These are phyloP conservation scores for Xenopus borealis DNA, from an alignment of 2,113 vertebrate species.

Conservation along the genomic window DNA sequence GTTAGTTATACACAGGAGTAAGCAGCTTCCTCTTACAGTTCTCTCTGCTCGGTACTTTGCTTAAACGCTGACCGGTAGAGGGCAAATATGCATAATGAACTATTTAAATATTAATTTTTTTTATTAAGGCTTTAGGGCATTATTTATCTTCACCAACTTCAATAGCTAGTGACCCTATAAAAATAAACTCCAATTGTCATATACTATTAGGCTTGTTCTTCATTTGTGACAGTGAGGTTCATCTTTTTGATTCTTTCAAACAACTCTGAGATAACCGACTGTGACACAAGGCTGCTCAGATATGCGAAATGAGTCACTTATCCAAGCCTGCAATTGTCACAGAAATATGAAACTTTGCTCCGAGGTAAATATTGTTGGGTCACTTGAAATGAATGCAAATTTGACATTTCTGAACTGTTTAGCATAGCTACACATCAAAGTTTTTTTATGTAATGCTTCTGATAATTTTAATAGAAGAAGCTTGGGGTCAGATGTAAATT, in stretches of 20 bases:
- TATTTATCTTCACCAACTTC: conserved; percentile 62
- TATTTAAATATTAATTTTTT: conserved; percentile 70
- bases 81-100: conserved; percentile 79
- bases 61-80: conserved; percentile 71
- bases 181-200: conserved; percentile 83
- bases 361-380: conserved; percentile 81
- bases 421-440: conserved; percentile 86
- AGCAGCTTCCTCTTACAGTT: no score
- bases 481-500: conserved; percentile 68
- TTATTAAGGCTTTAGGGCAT: conserved; percentile 75
- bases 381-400: conserved; percentile 94
- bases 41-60: conserved; percentile 52
- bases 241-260: conserved; percentile 71
- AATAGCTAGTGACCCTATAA: conserved; percentile 74
- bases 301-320: conserved; percentile 83
- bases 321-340: conserved; percentile 84
- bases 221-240: conserved; percentile 76
- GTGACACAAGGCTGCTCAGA: conserved; percentile 70
- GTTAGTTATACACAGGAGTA: no score
- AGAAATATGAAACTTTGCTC: conserved; percentile 77
- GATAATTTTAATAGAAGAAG: conserved; percentile 64
- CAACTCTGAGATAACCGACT: conserved; percentile 69
- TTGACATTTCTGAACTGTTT: conserved; percentile 93
- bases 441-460: conserved; percentile 64
- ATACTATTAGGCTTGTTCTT: conserved; percentile 79